Conservation (phyloP, 2,888 invertebrate genomes). For the Heliconius ismenius region DNA sequence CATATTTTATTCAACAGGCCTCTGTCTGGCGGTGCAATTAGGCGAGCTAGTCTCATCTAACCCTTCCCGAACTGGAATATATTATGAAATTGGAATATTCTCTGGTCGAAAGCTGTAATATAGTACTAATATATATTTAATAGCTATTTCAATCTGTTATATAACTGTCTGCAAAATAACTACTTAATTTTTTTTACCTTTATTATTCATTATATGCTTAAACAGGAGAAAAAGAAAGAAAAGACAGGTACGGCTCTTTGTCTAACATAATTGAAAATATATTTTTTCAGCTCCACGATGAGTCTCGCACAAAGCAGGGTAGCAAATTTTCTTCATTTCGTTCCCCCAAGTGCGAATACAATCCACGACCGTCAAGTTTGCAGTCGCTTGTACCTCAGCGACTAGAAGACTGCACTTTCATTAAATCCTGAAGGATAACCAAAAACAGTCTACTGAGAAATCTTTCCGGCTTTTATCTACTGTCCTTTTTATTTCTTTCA, state of each 20-base stretch:
- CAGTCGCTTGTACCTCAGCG: background rate
- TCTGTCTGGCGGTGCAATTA: slow-evolving; percentile 25
- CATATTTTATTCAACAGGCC: slow-evolving; percentile 31
- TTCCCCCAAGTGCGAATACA: too few relatives aligned
- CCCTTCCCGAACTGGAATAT: slow-evolving; percentile 21
- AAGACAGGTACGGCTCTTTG: background rate
- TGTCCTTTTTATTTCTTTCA: background rate
- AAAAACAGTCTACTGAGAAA: background rate
- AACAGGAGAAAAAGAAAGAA: background rate
- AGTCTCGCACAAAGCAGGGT: too few relatives aligned
- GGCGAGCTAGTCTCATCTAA: slow-evolving; percentile 24
- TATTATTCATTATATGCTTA: background rate
- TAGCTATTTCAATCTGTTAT: background rate
- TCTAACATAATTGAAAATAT: background rate
- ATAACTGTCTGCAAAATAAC: background rate
- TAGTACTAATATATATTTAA: background rate
- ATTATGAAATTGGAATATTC: slow-evolving; percentile 17
- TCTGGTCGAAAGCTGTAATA: background rate
- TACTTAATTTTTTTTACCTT: background rate
- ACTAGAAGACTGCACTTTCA: background rate
- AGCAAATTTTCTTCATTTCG: too few relatives aligned
- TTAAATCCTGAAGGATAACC: background rate
- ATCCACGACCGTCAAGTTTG: background rate
- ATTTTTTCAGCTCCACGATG: too few relatives aligned
- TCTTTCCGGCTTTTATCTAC: background rate